A percentile compares a stretch with the other conserved stretches of the same genome.
Evolutionary conservation across 64 coral and sea anemone species (phyloP).

Genomic region (Stichodactyla helianthus): DNA sequence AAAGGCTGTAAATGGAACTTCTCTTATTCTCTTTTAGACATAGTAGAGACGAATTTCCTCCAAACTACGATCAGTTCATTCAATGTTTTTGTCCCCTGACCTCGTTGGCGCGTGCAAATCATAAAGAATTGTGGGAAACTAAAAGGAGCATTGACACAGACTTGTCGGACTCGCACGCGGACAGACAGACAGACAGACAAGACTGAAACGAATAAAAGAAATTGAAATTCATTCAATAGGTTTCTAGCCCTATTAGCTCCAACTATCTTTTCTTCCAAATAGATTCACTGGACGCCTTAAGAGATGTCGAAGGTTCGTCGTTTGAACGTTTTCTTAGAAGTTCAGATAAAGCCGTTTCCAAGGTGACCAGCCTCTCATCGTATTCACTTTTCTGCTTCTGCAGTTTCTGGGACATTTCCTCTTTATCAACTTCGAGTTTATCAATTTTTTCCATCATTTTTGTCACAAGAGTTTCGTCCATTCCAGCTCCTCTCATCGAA

Average conservation of each 20-base stretch:
- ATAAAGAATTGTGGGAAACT: too few relatives aligned
- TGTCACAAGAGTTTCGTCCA: slow-evolving; percentile 8
- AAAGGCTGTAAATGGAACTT: too few relatives aligned
- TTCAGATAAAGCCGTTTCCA: slow-evolving; percentile 65
- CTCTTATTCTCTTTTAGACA: too few relatives aligned
- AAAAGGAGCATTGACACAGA: too few relatives aligned
- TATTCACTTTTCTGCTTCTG: slow-evolving; percentile 60
- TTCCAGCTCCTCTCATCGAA: background rate
- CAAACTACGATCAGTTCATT: too few relatives aligned
- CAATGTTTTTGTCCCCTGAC: too few relatives aligned
- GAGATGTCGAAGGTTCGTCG: slow-evolving; percentile 36
- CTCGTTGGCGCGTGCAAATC: too few relatives aligned
- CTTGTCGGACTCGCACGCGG: background rate
- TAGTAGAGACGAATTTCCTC: too few relatives aligned
- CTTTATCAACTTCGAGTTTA: slow-evolving; percentile 17
- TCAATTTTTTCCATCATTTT: slow-evolving; percentile 47
- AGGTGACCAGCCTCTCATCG: slow-evolving; percentile 50
- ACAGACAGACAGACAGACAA: background rate
- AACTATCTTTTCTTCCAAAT: slow-evolving; percentile 70
- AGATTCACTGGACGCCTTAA: slow-evolving; percentile 32
- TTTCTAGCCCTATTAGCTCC: background rate
- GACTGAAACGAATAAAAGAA: background rate
- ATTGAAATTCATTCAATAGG: background rate
- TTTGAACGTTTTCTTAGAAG: slow-evolving; percentile 38
- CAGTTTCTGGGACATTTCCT: slow-evolving; percentile 39